Evolutionary conservation across 2,113 vertebrate genomes (phyloP).

Genomic region (Corythornis vintsioides): DNA sequence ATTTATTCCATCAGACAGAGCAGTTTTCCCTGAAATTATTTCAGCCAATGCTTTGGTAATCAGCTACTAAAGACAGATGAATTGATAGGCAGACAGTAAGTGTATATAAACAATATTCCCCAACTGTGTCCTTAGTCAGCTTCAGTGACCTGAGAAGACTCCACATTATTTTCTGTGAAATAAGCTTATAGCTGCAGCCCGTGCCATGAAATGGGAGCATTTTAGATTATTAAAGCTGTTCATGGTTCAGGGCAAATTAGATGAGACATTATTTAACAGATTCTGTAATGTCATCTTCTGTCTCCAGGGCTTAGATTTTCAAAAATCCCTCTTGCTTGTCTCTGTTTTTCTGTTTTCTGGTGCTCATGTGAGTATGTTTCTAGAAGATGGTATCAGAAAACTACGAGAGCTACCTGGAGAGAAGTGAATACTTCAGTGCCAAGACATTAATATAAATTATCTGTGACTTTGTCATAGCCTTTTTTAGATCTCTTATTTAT

Average conservation of each 20-base stretch:
- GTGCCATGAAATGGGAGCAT: not conserved
- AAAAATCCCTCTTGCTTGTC: not conserved
- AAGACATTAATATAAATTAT: not conserved
- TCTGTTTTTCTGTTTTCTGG: not conserved
- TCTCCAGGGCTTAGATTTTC: not conserved
- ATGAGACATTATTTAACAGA: not conserved
- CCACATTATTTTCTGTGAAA: not conserved
- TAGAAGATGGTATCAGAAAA: not conserved
- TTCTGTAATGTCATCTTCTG: not conserved
- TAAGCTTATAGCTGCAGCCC: not conserved
- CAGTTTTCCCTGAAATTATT: not conserved
- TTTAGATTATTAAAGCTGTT: constrained; percentile 7
- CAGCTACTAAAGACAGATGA: not conserved
- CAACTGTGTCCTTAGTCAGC: not conserved
- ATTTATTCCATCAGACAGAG: not conserved
- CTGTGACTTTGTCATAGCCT: not conserved
- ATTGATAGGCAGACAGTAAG: fast-evolving
- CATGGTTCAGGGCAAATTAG: not conserved
- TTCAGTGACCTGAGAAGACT: not conserved
- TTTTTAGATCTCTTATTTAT: not conserved
- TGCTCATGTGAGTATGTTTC: not conserved
- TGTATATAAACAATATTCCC: not conserved
- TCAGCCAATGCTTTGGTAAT: not conserved
- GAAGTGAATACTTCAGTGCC: not conserved
- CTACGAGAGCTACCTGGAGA: not conserved